A percentile compares a stretch with the other conserved stretches of the same genome.
Conservation (phyloP, 2,113 vertebrate species). For the Morone saxatilis region DNA sequence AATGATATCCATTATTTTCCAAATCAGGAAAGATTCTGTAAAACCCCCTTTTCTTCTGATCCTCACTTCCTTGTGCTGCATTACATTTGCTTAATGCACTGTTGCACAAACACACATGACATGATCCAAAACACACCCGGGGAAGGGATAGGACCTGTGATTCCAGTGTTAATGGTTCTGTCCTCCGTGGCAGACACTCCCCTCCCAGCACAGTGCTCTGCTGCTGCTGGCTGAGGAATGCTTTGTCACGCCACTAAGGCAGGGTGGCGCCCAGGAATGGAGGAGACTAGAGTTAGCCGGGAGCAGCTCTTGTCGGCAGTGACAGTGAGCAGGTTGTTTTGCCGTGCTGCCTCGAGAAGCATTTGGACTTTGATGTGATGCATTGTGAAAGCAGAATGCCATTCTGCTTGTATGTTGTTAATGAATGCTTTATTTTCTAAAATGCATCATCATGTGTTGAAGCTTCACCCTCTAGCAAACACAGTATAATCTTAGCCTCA, state of each 20-base stretch:
- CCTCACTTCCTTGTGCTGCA: background rate
- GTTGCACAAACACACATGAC: conserved; percentile 5
- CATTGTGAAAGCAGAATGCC: conserved; percentile 24
- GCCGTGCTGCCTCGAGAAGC: conserved; percentile 21
- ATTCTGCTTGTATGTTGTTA: conserved; percentile 11
- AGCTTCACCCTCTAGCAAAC: background rate
- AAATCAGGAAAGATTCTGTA: background rate
- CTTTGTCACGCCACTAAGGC: conserved; percentile 45
- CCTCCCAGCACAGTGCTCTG: conserved; percentile 27
- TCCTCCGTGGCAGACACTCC: conserved; percentile 17
- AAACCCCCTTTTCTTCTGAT: background rate
- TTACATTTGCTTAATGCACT: background rate
- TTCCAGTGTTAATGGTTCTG: background rate
- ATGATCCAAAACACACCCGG: background rate
- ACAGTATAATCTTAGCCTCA: background rate
- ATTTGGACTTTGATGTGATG: conserved; percentile 41
- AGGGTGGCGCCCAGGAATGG: conserved; percentile 14
- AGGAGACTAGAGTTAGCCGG: conserved; percentile 5
- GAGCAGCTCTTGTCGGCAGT: conserved; percentile 41
- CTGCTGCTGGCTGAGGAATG: conserved; percentile 54
- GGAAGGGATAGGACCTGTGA: background rate
- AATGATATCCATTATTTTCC: background rate
- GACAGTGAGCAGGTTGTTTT: conserved; percentile 22
- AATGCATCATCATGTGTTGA: conserved; percentile 23
- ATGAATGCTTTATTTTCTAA: conserved; percentile 2